Conservation (phyloP, 2,888 invertebrate genomes). For the Brenthis ino region DNA sequence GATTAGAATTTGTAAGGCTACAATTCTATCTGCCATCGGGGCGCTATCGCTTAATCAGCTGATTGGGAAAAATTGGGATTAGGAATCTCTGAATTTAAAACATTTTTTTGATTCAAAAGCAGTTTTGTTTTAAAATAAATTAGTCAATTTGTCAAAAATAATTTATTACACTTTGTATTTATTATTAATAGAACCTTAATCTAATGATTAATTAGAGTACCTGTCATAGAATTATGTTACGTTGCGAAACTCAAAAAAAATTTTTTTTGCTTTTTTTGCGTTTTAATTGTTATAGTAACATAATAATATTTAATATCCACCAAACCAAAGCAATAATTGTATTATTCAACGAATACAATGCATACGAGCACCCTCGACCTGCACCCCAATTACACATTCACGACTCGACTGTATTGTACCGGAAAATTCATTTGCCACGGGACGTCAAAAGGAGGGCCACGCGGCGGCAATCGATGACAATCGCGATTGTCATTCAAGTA, state of each 20-base stretch:
- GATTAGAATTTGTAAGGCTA: constrained; percentile 43
- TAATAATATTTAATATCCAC: background rate
- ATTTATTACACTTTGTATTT: too few species aligned
- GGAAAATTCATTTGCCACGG: constrained; percentile 60
- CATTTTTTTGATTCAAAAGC: too few species aligned
- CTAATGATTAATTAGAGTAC: too few species aligned
- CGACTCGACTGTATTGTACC: constrained; percentile 40
- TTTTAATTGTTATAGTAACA: too few species aligned
- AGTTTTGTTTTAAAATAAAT: too few species aligned
- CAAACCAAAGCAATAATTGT: constrained; percentile 11
- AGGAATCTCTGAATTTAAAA: too few species aligned
- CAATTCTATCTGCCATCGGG: constrained; percentile 29
- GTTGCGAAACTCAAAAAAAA: too few species aligned
- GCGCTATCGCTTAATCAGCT: constrained; percentile 29
- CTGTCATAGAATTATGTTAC: too few species aligned
- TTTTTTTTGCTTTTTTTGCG: too few species aligned
- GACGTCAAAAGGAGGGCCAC: constrained; percentile 59
- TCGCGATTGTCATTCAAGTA: constrained; percentile 38
- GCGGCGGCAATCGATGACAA: constrained; percentile 42
- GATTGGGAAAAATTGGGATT: constrained; percentile 7
- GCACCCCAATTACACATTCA: constrained; percentile 30
- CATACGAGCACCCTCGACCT: constrained; percentile 2
- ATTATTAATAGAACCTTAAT: too few species aligned
- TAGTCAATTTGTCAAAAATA: too few species aligned
- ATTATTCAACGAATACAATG: constrained; percentile 3